A percentile compares a stretch with the other conserved stretches of the same genome.
Conservation (phyloP, 2,888 invertebrate species). For the Cheilosia urbana region DNA sequence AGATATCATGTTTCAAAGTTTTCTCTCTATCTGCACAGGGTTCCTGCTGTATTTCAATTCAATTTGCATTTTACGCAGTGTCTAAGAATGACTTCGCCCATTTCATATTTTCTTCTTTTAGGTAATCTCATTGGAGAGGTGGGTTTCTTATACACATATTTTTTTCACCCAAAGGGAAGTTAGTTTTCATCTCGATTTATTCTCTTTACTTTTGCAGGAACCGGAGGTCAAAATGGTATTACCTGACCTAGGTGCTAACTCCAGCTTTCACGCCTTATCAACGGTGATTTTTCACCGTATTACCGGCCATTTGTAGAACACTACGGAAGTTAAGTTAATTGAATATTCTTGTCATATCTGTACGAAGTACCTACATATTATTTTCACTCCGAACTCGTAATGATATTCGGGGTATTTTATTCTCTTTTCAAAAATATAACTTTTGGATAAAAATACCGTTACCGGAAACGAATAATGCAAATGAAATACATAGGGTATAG, state of each 20-base stretch:
- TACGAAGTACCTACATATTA: conserved; percentile 17
- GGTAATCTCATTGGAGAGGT: conserved; percentile 28
- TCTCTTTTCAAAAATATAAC: conserved; percentile 4
- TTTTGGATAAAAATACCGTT: neutral
- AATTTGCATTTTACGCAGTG: conserved; percentile 48
- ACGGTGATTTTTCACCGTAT: conserved; percentile 48
- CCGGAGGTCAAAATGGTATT: conserved; percentile 46
- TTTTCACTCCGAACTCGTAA: conserved; percentile 16
- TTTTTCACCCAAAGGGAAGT: conserved; percentile 1
- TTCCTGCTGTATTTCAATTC: conserved; percentile 34
- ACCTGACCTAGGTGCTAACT: conserved; percentile 57
- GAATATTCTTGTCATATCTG: conserved; percentile 51
- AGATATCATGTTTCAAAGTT: conserved; percentile 18
- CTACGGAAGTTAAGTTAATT: conserved; percentile 40
- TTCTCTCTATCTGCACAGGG: conserved; percentile 13
- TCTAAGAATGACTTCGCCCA: conserved; percentile 10
- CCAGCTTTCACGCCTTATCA: conserved; percentile 50
- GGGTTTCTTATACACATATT: neutral
- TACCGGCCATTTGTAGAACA: conserved; percentile 51
- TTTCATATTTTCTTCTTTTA: neutral
- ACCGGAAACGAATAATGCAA: conserved; percentile 12
- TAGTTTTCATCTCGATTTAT: conserved; percentile 48
- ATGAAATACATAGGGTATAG: neutral
- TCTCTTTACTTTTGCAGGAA: conserved; percentile 28
- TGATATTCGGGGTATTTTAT: conserved; percentile 10